phyloP scores from a whole-genome alignment of 1,140 invertebrate genomes.

The Drosophila miranda region DNA sequence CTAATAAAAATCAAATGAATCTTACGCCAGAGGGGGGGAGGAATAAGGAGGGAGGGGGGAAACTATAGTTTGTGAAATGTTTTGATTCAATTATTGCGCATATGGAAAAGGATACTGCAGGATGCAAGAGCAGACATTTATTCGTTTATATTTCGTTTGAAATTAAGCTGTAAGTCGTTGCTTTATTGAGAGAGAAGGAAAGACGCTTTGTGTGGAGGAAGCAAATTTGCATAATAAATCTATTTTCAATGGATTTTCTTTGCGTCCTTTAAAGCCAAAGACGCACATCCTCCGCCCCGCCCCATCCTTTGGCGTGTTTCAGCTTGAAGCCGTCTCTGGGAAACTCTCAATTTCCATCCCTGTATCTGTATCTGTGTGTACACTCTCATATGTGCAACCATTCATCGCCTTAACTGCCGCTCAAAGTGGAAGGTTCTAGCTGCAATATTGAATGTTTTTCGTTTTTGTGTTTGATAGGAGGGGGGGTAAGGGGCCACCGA shows the following conservation, averaged over 20 bases:
- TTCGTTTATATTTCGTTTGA: constrained; percentile 43
- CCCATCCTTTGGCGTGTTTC: no score
- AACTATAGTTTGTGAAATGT: constrained; percentile 60
- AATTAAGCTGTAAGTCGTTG: constrained; percentile 65
- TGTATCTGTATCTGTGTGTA: constrained; percentile 1
- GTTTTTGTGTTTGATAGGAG: constrained; percentile 5
- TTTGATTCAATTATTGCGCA: constrained; percentile 70
- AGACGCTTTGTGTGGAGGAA: no score
- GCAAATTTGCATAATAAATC: constrained; percentile 80
- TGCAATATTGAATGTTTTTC: constrained; percentile 31
- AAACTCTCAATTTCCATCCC: no score
- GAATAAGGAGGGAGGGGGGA: no score
- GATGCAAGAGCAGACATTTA: constrained; percentile 5
- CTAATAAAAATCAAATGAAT: constrained; percentile 73
- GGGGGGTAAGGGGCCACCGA: background rate
- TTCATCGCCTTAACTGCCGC: constrained; percentile 34
- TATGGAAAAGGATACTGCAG: background rate
- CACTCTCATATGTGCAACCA: background rate
- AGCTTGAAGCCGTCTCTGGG: no score
- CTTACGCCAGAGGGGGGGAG: constrained; percentile 36
- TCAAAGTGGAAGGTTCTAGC: constrained; percentile 48
- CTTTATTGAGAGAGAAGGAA: background rate
- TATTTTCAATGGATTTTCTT: constrained; percentile 75
- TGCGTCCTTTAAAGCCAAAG: background rate
- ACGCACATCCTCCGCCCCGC: no score